phyloP scores from a whole-genome alignment of 2,888 invertebrate species.

The Agriopis aurantiaria region DNA sequence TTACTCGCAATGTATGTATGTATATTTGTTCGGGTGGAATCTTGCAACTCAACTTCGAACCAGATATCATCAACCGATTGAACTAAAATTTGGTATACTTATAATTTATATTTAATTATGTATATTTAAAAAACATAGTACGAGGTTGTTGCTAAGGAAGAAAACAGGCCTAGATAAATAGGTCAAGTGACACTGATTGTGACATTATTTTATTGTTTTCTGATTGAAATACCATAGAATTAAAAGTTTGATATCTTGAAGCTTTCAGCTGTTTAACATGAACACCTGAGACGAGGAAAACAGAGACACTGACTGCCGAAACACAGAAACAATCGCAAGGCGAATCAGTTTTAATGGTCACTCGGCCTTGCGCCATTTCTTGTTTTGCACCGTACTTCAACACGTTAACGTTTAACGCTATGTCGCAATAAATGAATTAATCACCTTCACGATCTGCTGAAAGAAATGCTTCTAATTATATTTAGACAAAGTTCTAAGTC shows the following conservation, averaged over 20 bases:
- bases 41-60: too few species aligned
- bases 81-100: too few species aligned
- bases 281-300: constrained; percentile 31
- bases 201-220: not conserved
- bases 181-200: constrained; percentile 12
- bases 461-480: constrained; percentile 6
- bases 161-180: constrained; percentile 11
- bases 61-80: too few species aligned
- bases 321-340: constrained; percentile 61
- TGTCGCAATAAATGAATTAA: constrained; percentile 14
- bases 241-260: constrained; percentile 14
- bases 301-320: constrained; percentile 26
- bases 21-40: too few species aligned
- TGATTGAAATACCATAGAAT: constrained; percentile 10
- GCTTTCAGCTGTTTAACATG: constrained; percentile 18
- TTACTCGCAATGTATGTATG: too few species aligned
- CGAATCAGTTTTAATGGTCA: constrained; percentile 59
- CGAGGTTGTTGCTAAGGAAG: constrained; percentile 1
- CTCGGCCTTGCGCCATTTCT: constrained; percentile 63
- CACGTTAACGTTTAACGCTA: constrained; percentile 17
- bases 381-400: constrained; percentile 38
- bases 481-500: constrained; percentile 16
- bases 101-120: too few species aligned
- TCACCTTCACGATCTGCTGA: constrained; percentile 1
- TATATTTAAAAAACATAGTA: too few species aligned